Conservation (phyloP, 2,797 vertebrate species). For the Urocyon cinereoargenteus region DNA sequence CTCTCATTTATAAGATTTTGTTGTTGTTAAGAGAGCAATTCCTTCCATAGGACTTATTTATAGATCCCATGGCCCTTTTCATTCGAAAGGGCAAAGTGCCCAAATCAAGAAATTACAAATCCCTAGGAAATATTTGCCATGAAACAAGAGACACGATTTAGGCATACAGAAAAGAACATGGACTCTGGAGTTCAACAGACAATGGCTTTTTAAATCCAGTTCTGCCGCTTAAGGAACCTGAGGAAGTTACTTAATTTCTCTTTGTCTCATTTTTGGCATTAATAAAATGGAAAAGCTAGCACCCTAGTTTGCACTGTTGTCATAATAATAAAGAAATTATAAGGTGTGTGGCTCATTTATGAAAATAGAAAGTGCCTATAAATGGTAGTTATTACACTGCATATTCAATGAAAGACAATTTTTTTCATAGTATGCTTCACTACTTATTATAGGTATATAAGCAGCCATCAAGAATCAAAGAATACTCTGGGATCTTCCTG, state of each 20-base stretch:
- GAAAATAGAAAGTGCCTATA: not conserved
- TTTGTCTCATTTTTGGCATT: not conserved
- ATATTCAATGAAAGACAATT: not conserved
- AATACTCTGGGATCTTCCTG: not conserved
- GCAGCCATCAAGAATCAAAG: not conserved
- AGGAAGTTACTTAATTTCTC: not conserved
- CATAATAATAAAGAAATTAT: not conserved
- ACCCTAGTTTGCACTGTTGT: not conserved
- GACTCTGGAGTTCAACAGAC: not conserved
- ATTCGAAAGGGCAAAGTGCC: not conserved
- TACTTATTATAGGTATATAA: not conserved
- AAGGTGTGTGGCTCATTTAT: not conserved
- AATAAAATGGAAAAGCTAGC: not conserved
- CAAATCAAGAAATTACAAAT: not conserved
- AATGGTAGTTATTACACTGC: not conserved
- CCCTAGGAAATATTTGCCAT: not conserved
- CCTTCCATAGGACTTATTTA: not conserved
- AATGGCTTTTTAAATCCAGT: not conserved
- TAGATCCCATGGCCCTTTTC: not conserved
- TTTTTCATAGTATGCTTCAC: not conserved
- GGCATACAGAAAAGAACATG: not conserved
- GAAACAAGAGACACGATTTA: not conserved
- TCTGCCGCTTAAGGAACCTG: not conserved
- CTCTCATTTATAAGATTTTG: not conserved
- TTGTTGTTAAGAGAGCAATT: conserved; percentile 1